Evolutionary conservation across 1,140 invertebrate genomes (phyloP).

Genomic region (Homarus americanus): DNA sequence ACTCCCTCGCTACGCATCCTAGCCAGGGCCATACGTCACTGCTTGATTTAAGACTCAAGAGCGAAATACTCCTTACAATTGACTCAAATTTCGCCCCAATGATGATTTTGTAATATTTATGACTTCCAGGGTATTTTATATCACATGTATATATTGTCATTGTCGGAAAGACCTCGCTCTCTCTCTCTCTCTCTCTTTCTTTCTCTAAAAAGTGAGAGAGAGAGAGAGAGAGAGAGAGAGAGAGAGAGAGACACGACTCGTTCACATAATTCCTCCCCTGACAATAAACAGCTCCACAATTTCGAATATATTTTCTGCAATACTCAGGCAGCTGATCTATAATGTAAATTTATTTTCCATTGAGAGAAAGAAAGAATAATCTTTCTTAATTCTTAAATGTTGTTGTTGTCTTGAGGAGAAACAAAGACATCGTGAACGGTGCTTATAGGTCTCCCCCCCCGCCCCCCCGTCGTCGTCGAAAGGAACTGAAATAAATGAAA

Average conservation of each 20-base stretch:
- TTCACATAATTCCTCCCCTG: background rate
- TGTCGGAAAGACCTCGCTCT: background rate
- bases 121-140: background rate
- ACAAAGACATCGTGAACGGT: too few species aligned
- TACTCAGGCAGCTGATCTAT: background rate
- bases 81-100: background rate
- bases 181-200: too few species aligned
- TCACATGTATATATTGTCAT: background rate
- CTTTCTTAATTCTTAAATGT: too few species aligned
- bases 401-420: too few species aligned
- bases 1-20: too few species aligned
- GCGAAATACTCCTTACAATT: background rate
- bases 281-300: conserved; percentile 5
- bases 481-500: too few species aligned
- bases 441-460: too few species aligned
- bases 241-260: background rate
- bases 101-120: background rate
- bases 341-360: background rate
- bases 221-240: too few species aligned
- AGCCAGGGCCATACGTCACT: background rate
- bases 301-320: background rate
- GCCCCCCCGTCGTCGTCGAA: too few species aligned
- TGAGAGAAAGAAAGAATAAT: too few species aligned
- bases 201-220: too few species aligned
- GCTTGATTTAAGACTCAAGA: background rate